Evolutionary conservation across 2,888 invertebrate species (phyloP).

Genomic region (Selenia dentaria): DNA sequence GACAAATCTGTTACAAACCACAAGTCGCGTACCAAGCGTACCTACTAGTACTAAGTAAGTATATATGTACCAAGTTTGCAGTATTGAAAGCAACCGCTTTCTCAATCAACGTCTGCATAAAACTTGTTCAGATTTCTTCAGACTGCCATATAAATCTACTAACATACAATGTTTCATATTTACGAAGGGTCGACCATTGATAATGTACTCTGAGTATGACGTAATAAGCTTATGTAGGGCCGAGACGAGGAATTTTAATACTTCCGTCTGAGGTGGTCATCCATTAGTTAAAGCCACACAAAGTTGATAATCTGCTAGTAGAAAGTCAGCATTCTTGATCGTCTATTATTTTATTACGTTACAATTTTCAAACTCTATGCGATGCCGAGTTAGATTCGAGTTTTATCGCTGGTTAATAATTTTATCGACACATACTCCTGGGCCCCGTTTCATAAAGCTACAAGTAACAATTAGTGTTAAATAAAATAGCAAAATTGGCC

Average conservation of each 20-base stretch:
- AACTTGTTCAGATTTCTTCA: constrained; percentile 50
- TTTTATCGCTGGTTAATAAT: not conserved
- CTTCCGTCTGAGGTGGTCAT: constrained; percentile 24
- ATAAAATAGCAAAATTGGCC: too few species aligned
- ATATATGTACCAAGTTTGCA: constrained; percentile 29
- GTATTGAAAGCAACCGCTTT: constrained; percentile 47
- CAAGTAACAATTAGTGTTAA: too few species aligned
- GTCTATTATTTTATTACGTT: not conserved
- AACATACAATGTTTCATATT: constrained; percentile 6
- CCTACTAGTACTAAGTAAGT: too few species aligned
- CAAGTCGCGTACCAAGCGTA: constrained; percentile 6
- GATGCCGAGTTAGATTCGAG: not conserved
- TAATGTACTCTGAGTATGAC: constrained; percentile 5
- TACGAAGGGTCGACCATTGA: too few species aligned
- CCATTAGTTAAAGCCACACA: constrained; percentile 12
- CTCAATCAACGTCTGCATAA: constrained; percentile 42
- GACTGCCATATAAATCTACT: constrained; percentile 24
- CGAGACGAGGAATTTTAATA: constrained; percentile 26
- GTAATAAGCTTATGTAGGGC: constrained; percentile 15
- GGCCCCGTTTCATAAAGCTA: too few species aligned
- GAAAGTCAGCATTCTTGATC: not conserved
- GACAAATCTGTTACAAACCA: constrained; percentile 18
- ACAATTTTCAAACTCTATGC: not conserved
- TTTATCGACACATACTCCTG: too few species aligned
- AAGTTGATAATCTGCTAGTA: not conserved